A percentile compares a stretch with the other conserved stretches of the same genome.
Conservation (phyloP, 2,888 invertebrate species). For the Orchestes rusci region DNA sequence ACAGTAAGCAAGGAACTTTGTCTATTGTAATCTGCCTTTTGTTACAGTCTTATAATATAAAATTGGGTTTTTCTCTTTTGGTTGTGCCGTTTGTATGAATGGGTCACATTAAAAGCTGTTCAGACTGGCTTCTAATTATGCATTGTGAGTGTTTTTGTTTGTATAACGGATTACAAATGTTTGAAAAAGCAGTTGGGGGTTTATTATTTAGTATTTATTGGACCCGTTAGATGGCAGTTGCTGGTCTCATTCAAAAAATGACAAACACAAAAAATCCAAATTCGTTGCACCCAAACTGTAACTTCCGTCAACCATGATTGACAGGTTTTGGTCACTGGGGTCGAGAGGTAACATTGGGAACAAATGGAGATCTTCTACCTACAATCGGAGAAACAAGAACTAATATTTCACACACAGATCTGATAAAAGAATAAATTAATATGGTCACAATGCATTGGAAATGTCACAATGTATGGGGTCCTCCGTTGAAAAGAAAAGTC, state of each 20-base stretch:
- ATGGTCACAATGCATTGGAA: conserved; percentile 12
- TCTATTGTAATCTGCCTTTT: conserved; percentile 46
- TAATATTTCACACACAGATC: conserved; percentile 18
- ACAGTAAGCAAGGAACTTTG: conserved; percentile 45
- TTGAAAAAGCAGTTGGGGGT: too few species aligned
- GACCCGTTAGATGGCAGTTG: too few species aligned
- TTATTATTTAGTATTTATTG: too few species aligned
- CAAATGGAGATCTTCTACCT: conserved; percentile 10
- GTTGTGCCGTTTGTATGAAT: conserved; percentile 17
- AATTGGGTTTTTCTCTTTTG: conserved; percentile 17
- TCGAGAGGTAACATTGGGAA: too few species aligned
- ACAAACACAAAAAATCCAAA: too few species aligned
- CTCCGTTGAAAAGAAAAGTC: conserved; percentile 17
- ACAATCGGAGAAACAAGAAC: conserved; percentile 15
- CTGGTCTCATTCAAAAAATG: too few species aligned
- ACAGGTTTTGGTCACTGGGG: too few species aligned
- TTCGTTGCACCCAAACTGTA: too few species aligned
- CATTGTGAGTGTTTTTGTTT: too few species aligned
- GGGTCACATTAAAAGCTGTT: conserved; percentile 17
- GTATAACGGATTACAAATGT: too few species aligned
- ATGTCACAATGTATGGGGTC: conserved; percentile 17
- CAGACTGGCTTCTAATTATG: conserved; percentile 18
- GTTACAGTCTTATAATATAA: conserved; percentile 32
- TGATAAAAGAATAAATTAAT: conserved; percentile 21
- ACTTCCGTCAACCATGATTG: too few species aligned